These are phyloP conservation scores for Phengaris alcon DNA, from an alignment of 2,888 invertebrate genomes.

Conservation along the genomic window DNA sequence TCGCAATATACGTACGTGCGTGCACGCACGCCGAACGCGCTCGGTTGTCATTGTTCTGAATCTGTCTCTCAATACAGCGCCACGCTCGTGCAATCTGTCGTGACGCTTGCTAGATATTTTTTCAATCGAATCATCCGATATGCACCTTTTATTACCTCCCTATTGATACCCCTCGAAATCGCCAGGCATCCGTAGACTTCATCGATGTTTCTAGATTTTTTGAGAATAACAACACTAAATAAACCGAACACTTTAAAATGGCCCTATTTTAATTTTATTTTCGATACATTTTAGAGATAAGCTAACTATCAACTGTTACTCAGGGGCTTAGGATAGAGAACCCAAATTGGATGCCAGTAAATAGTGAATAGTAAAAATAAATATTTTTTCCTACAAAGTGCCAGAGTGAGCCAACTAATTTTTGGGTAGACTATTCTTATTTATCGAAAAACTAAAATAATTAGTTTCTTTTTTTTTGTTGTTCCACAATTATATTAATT, in stretches of 20 bases:
- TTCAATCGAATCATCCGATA: constrained; percentile 35
- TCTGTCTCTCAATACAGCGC: constrained; percentile 50
- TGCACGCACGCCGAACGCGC: constrained; percentile 23
- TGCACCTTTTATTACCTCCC: constrained; percentile 39
- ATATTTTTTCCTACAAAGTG: neutral
- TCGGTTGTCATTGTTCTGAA: constrained; percentile 34
- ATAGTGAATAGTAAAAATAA: neutral
- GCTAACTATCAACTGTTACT: constrained; percentile 16
- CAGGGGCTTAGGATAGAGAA: constrained; percentile 10
- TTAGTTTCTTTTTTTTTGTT: neutral
- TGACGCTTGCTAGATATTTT: constrained; percentile 43
- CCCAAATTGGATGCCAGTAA: constrained; percentile 18
- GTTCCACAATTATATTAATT: no score
- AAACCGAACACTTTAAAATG: constrained; percentile 34
- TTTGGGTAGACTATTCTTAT: neutral
- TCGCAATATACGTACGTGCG: constrained; percentile 45
- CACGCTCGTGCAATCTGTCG: constrained; percentile 46
- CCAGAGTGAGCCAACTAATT: neutral
- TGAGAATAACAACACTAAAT: constrained; percentile 33
- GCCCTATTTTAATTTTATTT: constrained; percentile 26
- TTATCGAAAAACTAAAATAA: neutral
- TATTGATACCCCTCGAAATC: constrained; percentile 32
- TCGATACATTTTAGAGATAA: constrained; percentile 30
- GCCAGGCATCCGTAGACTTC: constrained; percentile 35
- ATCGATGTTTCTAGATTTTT: constrained; percentile 40